phyloP scores from a whole-genome alignment of 2,113 vertebrate genomes.

The Toxostoma redivivum region DNA sequence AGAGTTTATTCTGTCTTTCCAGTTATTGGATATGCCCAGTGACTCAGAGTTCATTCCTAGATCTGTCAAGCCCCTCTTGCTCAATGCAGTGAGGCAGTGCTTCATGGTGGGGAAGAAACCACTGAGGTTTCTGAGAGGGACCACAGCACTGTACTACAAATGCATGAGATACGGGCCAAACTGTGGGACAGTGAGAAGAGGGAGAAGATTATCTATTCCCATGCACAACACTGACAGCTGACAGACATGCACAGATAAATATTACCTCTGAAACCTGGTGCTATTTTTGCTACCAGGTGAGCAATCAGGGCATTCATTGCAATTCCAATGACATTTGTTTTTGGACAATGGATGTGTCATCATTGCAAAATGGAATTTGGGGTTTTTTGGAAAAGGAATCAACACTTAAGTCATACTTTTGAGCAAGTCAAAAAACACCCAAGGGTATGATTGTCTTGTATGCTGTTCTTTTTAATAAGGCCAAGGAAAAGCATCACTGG shows the following conservation, averaged over 20 bases:
- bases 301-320: not conserved
- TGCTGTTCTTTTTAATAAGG: constrained; percentile 19
- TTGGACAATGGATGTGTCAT: not conserved
- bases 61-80: not conserved
- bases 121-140: not conserved
- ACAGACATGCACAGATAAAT: not conserved
- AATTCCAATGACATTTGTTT: not conserved
- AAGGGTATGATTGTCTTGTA: constrained; percentile 8
- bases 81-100: not conserved
- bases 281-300: constrained; percentile 22
- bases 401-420: constrained; percentile 34
- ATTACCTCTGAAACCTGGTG: not conserved
- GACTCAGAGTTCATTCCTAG: not conserved
- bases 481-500: constrained; percentile 27
- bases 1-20: not conserved
- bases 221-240: not conserved
- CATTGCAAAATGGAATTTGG: constrained; percentile 32
- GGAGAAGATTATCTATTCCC: not conserved
- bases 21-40: accelerated
- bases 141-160: not conserved
- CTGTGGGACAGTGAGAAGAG: not conserved
- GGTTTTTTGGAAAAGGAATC: not conserved
- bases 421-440: constrained; percentile 38
- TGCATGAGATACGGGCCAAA: not conserved
- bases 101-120: not conserved